Percentiles rank a stretch among this genome's conserved stretches.
These are phyloP conservation scores for Chroicocephalus ridibundus DNA, from an alignment of 2,113 vertebrate species.

Conservation along the genomic window DNA sequence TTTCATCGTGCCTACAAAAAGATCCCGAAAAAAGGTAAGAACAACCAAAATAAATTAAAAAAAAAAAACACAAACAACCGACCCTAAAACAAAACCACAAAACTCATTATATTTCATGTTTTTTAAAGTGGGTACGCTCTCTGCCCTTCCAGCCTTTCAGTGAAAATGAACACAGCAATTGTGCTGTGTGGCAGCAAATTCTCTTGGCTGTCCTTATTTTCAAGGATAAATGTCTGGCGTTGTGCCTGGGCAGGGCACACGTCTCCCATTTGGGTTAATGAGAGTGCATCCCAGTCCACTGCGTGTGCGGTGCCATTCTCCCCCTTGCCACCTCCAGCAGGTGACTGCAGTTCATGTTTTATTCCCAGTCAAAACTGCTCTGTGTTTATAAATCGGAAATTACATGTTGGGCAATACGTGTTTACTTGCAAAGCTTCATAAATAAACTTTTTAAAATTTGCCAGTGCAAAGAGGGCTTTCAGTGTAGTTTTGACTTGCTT, in stretches of 20 bases:
- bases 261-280: not conserved
- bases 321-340: not conserved
- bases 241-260: not conserved
- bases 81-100: not conserved
- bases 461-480: not conserved
- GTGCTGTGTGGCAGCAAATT: not conserved
- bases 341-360: slow-evolving; percentile 8
- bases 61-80: not conserved
- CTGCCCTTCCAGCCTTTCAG: not conserved
- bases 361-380: not conserved
- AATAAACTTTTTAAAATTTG: not conserved
- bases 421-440: not conserved
- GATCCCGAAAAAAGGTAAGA: slow-evolving; percentile 96
- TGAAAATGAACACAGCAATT: not conserved
- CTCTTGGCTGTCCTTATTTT: not conserved
- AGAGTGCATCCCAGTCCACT: slow-evolving; percentile 5
- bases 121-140: not conserved
- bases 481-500: not conserved
- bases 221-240: not conserved
- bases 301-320: not conserved
- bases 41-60: not conserved
- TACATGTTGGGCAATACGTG: not conserved
- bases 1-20: slow-evolving; percentile 95
- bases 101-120: not conserved
- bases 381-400: slow-evolving; percentile 3